Evolutionary conservation across 30 jellyfish, hydroid and myxozoan genomes (phyloP).

Genomic region (Cassiopea andromeda): DNA sequence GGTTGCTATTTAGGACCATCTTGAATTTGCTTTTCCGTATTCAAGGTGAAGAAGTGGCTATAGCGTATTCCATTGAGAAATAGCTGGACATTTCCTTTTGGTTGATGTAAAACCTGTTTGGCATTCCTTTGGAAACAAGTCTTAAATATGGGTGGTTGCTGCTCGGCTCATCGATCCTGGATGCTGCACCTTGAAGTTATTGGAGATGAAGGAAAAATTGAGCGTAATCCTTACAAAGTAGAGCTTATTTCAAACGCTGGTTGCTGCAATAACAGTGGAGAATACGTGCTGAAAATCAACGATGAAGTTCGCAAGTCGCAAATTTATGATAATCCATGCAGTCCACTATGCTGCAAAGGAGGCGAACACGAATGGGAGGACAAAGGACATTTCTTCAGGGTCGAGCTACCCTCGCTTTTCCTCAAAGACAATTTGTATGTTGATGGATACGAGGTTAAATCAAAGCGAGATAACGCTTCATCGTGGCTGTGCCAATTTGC

Average conservation of each 20-base stretch:
- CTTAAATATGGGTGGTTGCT: conserved; percentile 78
- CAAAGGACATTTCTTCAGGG: conserved; percentile 91
- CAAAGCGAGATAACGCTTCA: conserved; percentile 73
- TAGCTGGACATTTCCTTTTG: not conserved
- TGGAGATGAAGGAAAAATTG: conserved; percentile 91
- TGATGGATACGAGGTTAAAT: conserved; percentile 84
- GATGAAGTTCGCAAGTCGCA: conserved; percentile 46
- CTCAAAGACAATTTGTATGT: conserved; percentile 85
- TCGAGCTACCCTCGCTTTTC: conserved; percentile 89
- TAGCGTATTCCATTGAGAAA: not conserved
- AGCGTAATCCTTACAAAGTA: conserved; percentile 82
- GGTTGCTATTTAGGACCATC: too few relatives aligned
- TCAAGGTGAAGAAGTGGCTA: too few relatives aligned
- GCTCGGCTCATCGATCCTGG: conserved; percentile 79
- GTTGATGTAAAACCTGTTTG: not conserved
- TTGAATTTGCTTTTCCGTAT: not conserved
- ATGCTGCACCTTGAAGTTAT: conserved; percentile 87
- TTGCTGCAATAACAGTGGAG: conserved; percentile 74
- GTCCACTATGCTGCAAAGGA: conserved; percentile 93
- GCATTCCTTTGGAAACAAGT: too few relatives aligned
- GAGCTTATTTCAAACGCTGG: conserved; percentile 72
- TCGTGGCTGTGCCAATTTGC: conserved; percentile 89
- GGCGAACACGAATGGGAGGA: conserved; percentile 98
- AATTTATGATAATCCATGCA: conserved; percentile 85
- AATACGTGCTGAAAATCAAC: conserved; percentile 60